Conservation (phyloP, 2,797 vertebrate species). For the Mus minutoides region DNA sequence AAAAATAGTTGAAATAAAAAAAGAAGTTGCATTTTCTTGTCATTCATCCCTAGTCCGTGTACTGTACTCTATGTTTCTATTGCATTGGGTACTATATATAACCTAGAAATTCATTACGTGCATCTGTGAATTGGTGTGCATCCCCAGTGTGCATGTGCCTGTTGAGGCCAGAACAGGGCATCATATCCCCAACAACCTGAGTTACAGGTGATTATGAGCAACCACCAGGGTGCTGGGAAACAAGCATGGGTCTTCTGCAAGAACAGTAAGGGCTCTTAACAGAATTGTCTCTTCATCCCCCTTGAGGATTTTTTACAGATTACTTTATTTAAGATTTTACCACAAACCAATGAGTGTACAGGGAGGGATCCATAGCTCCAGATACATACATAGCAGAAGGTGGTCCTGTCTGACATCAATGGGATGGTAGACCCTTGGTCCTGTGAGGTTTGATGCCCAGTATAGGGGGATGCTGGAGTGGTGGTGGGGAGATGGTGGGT, state of each 20-base stretch:
- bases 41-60: not conserved
- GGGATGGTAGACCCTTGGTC: not conserved
- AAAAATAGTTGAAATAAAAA: constrained; percentile 15
- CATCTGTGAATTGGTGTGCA: not conserved
- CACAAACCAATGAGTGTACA: not conserved
- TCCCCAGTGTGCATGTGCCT: not conserved
- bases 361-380: not conserved
- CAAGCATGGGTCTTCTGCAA: not conserved
- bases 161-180: not conserved
- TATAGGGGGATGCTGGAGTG: not conserved
- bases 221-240: not conserved
- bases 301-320: too few relatives aligned
- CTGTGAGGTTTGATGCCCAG: not conserved
- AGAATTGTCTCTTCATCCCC: not conserved
- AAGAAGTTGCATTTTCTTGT: not conserved
- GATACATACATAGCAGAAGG: not conserved
- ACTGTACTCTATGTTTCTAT: not conserved
- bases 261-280: not conserved
- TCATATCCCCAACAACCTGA: not conserved
- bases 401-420: not conserved
- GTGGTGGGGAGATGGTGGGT: not conserved
- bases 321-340: not conserved
- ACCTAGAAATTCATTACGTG: not conserved
- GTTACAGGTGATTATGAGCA: not conserved
- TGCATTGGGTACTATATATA: not conserved